Percentiles rank a stretch among this genome's conserved stretches.
Conservation (phyloP, 2,797 vertebrate species). For the Leuciscus waleckii region DNA sequence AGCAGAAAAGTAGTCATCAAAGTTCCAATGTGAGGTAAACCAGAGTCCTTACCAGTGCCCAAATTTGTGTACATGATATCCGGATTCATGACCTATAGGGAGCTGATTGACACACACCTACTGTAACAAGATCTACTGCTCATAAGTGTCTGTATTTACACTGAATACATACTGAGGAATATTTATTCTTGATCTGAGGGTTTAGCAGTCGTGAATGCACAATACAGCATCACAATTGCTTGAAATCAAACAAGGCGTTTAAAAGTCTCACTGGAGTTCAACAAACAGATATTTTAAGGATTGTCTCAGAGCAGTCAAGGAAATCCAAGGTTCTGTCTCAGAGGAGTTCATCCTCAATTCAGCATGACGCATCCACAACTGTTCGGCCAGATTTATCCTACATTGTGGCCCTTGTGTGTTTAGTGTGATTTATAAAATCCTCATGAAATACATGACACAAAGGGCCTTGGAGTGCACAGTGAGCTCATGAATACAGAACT, state of each 20-base stretch:
- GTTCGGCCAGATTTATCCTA: background rate
- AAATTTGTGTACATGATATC: background rate
- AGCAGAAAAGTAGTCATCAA: background rate
- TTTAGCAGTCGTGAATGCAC: background rate
- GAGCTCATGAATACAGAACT: slow-evolving; percentile 4
- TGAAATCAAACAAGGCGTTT: background rate
- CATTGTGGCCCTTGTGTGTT: background rate
- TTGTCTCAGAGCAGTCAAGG: background rate
- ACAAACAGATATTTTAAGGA: background rate
- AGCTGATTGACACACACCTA: background rate
- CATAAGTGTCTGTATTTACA: background rate
- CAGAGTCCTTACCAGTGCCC: background rate
- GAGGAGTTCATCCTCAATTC: background rate
- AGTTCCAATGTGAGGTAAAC: background rate
- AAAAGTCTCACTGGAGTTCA: background rate
- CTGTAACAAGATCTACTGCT: background rate
- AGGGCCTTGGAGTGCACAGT: background rate
- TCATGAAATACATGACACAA: slow-evolving; percentile 1
- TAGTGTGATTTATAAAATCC: slow-evolving; percentile 11
- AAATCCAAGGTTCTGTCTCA: background rate
- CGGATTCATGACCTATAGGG: background rate
- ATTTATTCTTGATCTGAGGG: background rate
- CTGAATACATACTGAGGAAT: background rate
- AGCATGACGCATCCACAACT: background rate
- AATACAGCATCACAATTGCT: background rate